Percentiles rank a stretch among this genome's conserved stretches.
Evolutionary conservation across 1,140 invertebrate genomes (phyloP).

Genomic region (Bemisia tabaci): DNA sequence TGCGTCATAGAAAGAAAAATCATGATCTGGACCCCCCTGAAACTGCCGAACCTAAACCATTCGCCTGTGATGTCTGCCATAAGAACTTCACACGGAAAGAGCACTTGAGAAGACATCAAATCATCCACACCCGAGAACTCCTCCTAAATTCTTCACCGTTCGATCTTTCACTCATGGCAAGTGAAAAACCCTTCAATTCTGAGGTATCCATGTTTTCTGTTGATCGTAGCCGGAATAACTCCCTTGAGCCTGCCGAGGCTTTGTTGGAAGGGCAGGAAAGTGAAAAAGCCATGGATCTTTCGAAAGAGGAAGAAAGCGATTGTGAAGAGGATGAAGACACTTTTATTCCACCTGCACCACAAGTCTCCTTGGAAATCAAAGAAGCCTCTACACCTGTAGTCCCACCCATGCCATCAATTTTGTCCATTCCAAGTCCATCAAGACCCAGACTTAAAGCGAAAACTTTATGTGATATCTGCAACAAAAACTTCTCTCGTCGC

Average conservation of each 20-base stretch:
- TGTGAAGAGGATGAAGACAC: constrained; percentile 3
- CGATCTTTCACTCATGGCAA: not conserved
- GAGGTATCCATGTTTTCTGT: constrained; percentile 9
- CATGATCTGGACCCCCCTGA: constrained; percentile 19
- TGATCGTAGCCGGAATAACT: not conserved
- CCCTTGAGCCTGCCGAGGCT: not conserved
- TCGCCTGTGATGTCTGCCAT: constrained; percentile 26
- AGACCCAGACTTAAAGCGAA: constrained; percentile 13
- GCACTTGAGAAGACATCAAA: constrained; percentile 22
- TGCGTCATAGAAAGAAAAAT: constrained; percentile 20
- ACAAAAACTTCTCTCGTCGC: constrained; percentile 19
- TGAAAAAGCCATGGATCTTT: not conserved
- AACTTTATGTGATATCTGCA: constrained; percentile 18
- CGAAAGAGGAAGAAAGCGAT: not conserved
- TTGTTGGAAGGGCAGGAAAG: not conserved
- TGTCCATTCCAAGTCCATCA: not conserved
- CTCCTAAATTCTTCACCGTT: constrained; percentile 1
- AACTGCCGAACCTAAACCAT: constrained; percentile 18
- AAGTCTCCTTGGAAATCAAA: constrained; percentile 5
- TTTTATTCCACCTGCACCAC: constrained; percentile 7
- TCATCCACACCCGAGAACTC: constrained; percentile 17
- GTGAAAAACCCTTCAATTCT: constrained; percentile 1
- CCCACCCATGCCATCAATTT: not conserved
- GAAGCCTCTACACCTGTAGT: constrained; percentile 1
- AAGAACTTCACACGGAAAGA: constrained; percentile 24